Evolutionary conservation across 1,140 invertebrate species (phyloP).

Genomic region (Drosophila lacertosa): DNA sequence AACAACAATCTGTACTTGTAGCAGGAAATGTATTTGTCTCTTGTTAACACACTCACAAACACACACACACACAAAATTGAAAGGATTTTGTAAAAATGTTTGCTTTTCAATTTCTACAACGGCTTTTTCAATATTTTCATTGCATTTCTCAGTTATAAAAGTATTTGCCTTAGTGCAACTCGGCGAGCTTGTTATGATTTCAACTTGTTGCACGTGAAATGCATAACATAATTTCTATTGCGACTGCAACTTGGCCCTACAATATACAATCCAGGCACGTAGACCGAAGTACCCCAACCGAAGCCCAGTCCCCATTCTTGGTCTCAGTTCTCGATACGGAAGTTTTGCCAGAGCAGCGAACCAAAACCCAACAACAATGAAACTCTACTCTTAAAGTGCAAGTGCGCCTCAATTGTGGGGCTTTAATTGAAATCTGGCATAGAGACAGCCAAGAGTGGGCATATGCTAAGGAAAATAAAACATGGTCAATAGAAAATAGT

Average conservation of each 20-base stretch:
- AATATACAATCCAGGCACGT: slow-evolving; percentile 73
- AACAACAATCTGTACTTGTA: slow-evolving; percentile 26
- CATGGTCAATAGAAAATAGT: background rate
- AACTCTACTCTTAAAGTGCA: slow-evolving; percentile 74
- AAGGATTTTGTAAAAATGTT: slow-evolving; percentile 34
- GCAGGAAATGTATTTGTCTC: slow-evolving; percentile 47
- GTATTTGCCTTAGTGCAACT: slow-evolving; percentile 36
- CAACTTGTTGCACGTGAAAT: slow-evolving; percentile 82
- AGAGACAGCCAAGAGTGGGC: background rate
- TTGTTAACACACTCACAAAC: slow-evolving; percentile 28
- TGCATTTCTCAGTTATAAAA: slow-evolving; percentile 71
- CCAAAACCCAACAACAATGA: slow-evolving; percentile 56
- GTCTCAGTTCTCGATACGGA: slow-evolving; percentile 44
- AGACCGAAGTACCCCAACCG: slow-evolving; percentile 13
- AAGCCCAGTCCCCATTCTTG: slow-evolving; percentile 4
- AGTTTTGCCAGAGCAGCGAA: slow-evolving; percentile 50
- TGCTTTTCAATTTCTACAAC: slow-evolving; percentile 42
- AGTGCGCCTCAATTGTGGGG: slow-evolving; percentile 64
- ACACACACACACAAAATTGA: slow-evolving; percentile 3
- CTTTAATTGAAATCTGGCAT: slow-evolving; percentile 48
- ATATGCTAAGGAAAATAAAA: slow-evolving; percentile 7
- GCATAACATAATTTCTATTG: slow-evolving; percentile 60
- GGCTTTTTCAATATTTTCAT: slow-evolving; percentile 73
- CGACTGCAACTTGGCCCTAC: slow-evolving; percentile 15
- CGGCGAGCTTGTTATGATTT: slow-evolving; percentile 71